These are phyloP conservation scores for Gandaritis pyraliata DNA, from an alignment of 2,888 invertebrate species.

Conservation along the genomic window DNA sequence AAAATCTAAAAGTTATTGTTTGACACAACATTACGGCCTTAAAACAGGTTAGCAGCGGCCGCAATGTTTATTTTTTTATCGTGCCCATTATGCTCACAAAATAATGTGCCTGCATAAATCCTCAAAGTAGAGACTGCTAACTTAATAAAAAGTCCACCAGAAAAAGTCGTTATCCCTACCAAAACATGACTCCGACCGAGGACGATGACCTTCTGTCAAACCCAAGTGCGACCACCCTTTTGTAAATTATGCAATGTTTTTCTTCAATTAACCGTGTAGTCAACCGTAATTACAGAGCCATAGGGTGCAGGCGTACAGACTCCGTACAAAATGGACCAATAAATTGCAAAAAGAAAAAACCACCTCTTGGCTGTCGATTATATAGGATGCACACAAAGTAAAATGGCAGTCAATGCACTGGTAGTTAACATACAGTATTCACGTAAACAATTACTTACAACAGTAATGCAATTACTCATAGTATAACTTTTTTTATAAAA, in stretches of 20 bases:
- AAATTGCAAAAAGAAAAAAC: conserved; percentile 59
- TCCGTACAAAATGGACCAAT: conserved; percentile 66
- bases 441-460: too few relatives aligned
- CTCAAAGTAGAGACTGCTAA: conserved; percentile 5
- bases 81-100: background rate
- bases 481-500: too few relatives aligned
- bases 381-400: background rate
- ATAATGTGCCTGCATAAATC: background rate
- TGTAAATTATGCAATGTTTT: conserved; percentile 78
- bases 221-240: conserved; percentile 12
- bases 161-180: background rate
- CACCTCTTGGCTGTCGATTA: conserved; percentile 63
- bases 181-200: background rate
- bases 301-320: conserved; percentile 60
- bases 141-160: conserved; percentile 1
- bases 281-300: conserved; percentile 71
- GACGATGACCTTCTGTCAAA: conserved; percentile 15
- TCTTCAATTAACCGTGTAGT: conserved; percentile 70
- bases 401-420: too few relatives aligned
- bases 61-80: background rate
- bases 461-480: too few relatives aligned
- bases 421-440: background rate
- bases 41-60: too few relatives aligned
- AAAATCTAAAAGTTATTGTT: too few relatives aligned
- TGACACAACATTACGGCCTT: too few relatives aligned